Evolutionary conservation across 1,140 invertebrate genomes (phyloP).

Genomic region (Trypoxylus dichotomus): DNA sequence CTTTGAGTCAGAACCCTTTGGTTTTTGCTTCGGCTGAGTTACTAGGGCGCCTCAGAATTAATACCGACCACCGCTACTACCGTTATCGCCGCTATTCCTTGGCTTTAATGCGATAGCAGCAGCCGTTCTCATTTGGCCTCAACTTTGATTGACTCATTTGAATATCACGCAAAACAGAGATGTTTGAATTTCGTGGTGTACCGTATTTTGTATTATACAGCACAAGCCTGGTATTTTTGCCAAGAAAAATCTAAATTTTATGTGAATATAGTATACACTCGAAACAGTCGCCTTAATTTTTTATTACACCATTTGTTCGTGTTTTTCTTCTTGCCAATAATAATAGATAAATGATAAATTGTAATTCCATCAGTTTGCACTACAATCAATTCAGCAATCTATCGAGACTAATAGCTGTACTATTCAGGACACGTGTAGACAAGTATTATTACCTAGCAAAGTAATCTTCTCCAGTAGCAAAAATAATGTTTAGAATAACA

Average conservation of each 20-base stretch:
- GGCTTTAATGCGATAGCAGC: constrained; percentile 19
- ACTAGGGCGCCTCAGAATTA: constrained; percentile 27
- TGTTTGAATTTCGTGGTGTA: constrained; percentile 19
- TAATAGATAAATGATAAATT: no score
- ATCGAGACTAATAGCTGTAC: no score
- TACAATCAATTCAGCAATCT: no score
- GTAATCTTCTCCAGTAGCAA: no score
- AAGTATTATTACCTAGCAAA: no score
- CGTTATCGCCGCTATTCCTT: constrained; percentile 18
- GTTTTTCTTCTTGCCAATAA: no score
- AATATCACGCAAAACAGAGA: constrained; percentile 19
- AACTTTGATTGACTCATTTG: constrained; percentile 33
- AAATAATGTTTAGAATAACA: no score
- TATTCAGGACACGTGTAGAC: no score
- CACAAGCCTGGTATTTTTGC: not conserved
- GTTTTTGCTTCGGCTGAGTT: constrained; percentile 31
- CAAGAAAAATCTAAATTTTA: not conserved
- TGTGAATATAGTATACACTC: no score
- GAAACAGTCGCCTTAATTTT: no score
- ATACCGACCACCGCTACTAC: not conserved
- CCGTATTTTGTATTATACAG: not conserved
- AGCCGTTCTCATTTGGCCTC: constrained; percentile 26
- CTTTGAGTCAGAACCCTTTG: constrained; percentile 34
- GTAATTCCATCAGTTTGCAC: no score
- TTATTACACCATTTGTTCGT: no score